These are phyloP conservation scores for Dromiciops gliroides DNA, from an alignment of 2,113 vertebrate species.

Conservation along the genomic window DNA sequence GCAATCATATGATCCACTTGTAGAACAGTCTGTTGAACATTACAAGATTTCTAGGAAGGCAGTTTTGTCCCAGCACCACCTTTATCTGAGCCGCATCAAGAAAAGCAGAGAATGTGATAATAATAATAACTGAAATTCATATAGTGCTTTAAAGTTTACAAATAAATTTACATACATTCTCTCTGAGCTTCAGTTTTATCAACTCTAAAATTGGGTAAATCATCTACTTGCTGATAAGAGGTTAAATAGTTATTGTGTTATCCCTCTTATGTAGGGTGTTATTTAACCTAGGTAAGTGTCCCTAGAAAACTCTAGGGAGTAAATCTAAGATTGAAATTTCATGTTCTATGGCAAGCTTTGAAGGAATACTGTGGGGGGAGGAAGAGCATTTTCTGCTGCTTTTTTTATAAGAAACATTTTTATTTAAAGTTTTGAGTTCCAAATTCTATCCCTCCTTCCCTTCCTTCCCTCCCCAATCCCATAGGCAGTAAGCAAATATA, in stretches of 20 bases:
- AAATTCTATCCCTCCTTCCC: too few relatives aligned
- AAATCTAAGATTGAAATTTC: background rate
- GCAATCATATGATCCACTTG: background rate
- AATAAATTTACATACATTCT: background rate
- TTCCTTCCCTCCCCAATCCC: too few relatives aligned
- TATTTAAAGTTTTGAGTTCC: too few relatives aligned
- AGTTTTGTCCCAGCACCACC: background rate
- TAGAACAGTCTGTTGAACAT: background rate
- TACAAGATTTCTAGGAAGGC: background rate
- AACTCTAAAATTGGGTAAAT: background rate
- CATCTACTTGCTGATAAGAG: background rate
- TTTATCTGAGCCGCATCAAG: background rate
- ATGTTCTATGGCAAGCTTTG: background rate
- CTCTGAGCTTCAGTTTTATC: background rate
- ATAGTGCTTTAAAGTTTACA: background rate
- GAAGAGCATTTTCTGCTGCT: background rate
- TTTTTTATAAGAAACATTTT: background rate
- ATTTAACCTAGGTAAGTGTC: background rate
- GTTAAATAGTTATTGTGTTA: background rate
- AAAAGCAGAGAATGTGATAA: background rate
- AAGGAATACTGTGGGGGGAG: background rate
- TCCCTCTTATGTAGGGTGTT: background rate
- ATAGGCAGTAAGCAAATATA: too few relatives aligned
- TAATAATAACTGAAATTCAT: background rate
- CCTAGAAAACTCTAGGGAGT: background rate